Evolutionary conservation across 2,797 vertebrate species (phyloP).

Genomic region (Leptatherina wallacei): DNA sequence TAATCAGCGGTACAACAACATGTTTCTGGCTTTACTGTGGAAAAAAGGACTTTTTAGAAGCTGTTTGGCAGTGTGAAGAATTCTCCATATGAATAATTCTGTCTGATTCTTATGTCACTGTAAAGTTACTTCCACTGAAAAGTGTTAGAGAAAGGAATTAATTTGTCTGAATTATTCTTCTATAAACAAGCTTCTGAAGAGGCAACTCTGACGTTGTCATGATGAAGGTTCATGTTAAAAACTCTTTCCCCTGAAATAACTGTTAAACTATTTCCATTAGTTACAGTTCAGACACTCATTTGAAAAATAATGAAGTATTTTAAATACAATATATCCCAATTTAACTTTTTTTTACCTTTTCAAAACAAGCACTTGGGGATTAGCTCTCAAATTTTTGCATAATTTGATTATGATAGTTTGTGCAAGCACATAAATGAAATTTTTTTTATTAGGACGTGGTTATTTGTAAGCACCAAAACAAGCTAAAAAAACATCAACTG

Average conservation of each 20-base stretch:
- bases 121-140: slow-evolving; percentile 35
- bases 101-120: slow-evolving; percentile 31
- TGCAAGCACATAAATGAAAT: background rate
- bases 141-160: slow-evolving; percentile 19
- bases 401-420: background rate
- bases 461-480: no score
- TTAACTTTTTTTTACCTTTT: background rate
- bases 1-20: slow-evolving; percentile 9
- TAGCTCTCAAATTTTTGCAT: background rate
- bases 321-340: slow-evolving; percentile 8
- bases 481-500: no score
- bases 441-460: background rate
- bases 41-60: slow-evolving; percentile 27
- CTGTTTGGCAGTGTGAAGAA: slow-evolving; percentile 21
- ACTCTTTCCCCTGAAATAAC: background rate
- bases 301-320: slow-evolving; percentile 28
- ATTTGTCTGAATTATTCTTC: slow-evolving; percentile 3
- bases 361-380: background rate
- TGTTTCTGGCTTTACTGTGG: slow-evolving; percentile 30
- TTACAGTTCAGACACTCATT: slow-evolving; percentile 6
- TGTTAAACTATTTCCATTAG: slow-evolving; percentile 20
- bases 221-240: background rate
- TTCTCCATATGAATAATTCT: slow-evolving; percentile 59
- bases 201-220: slow-evolving; percentile 9
- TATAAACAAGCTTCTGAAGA: slow-evolving; percentile 17